Base-by-base conservation (phyloP, 2,797 vertebrate species). In the Enteromius unitaeniatus region DNA sequence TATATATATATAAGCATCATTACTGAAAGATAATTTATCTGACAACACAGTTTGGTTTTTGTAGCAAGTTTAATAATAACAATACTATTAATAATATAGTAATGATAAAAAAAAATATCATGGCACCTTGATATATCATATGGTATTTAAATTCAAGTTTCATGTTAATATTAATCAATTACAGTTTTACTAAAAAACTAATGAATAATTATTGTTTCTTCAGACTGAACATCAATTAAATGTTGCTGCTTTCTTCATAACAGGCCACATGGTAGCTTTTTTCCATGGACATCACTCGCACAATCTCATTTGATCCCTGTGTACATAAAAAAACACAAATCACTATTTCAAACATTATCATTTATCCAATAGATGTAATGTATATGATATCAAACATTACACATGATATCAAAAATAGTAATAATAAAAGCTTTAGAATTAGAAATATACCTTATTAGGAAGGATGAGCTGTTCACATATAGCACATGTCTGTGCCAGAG, bases 261-360 rank as follows among this genome's bases (percentile, higher is more conserved):
- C 97, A 98, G 67, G 96, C 95, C 79, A 96, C 93, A 0, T 98
- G 97, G 88, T 96, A 97, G 89, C 94, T 96, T 87, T 93, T 95
- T 87, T 96, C 92, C 89, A 94, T 95, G 65, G 96, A 96, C 31
- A 96, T 95, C 4, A 97, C 95, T 4, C 95, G 95, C 86, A 97
- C 94, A n/a, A 95, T 96, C 88, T 97, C 97, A 2, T 95, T 93
- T 9, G 95, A 97, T 0, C 96, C 97, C 97, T 98, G 90, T 34
- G 70, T 58, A 53, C 45, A 87, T 37, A 90, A 89, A n/a, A n/a
- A 79, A 47, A 69, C 5, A 68, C 11, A 55, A 60, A 40, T 17
- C 23, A 65, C 8, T 28, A 64, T 17, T 34, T 53, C 3, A 82
- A 31, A 19, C 17, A 21, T 14, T 4, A 55, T 58, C n/a, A 26